Evolutionary conservation across 1,140 invertebrate genomes (phyloP).

Genomic region (Elymnias hypermnestra): DNA sequence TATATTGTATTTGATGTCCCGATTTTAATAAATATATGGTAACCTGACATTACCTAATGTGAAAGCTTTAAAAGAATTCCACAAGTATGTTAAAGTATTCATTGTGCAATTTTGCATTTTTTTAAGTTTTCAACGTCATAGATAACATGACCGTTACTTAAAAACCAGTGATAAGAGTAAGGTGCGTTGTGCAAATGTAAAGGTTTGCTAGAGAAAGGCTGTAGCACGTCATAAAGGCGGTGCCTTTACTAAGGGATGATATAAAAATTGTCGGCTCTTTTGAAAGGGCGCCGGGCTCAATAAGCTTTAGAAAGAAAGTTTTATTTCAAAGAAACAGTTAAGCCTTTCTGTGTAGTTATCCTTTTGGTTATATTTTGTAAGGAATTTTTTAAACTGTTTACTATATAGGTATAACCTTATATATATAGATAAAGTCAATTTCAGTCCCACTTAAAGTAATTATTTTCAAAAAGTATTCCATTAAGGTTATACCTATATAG

Average conservation of each 20-base stretch:
- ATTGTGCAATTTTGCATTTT: slow-evolving; percentile 21
- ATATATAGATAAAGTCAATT: no score
- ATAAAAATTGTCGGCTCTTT: slow-evolving; percentile 57
- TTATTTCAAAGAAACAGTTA: slow-evolving; percentile 55
- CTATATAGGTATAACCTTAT: no score
- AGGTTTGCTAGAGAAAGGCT: slow-evolving; percentile 46
- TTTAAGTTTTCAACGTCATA: slow-evolving; percentile 20
- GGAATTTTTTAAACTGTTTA: no score
- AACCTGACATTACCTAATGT: slow-evolving; percentile 4
- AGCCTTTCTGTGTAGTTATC: slow-evolving; percentile 13
- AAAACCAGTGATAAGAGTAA: slow-evolving; percentile 39
- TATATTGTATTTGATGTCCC: not conserved
- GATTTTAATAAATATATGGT: not conserved
- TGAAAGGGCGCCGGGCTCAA: slow-evolving; percentile 27
- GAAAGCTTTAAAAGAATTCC: slow-evolving; percentile 5
- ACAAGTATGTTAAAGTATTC: slow-evolving; percentile 11
- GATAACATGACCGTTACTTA: slow-evolving; percentile 34
- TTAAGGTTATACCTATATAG: no score
- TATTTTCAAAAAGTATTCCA: no score
- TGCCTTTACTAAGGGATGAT: slow-evolving; percentile 40
- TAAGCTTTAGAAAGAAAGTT: slow-evolving; percentile 43
- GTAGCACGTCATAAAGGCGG: slow-evolving; percentile 45
- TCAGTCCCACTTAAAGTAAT: no score
- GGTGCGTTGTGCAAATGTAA: slow-evolving; percentile 43
- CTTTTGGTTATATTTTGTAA: no score